These are phyloP conservation scores for Riptortus pedestris DNA, from an alignment of 1,140 invertebrate genomes.

Conservation along the genomic window DNA sequence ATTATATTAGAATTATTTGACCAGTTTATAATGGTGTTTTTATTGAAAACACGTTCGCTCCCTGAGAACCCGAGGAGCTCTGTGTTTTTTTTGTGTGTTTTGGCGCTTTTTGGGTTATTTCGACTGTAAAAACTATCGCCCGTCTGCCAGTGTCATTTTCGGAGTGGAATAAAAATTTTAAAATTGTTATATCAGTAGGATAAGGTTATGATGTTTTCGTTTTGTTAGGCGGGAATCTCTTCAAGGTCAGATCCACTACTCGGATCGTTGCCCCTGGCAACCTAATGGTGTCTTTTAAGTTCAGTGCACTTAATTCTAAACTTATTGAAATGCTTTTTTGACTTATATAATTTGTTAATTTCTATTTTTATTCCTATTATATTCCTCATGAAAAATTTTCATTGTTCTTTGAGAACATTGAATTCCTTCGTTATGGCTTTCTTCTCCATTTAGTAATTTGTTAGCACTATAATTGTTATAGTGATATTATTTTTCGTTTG, in stretches of 20 bases:
- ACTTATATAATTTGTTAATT: neutral
- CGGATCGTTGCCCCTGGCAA: slow-evolving; percentile 16
- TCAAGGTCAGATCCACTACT: slow-evolving; percentile 9
- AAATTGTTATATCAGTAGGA: slow-evolving; percentile 5
- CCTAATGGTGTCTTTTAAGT: slow-evolving; percentile 12
- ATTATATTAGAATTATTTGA: neutral
- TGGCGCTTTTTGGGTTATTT: too few species aligned
- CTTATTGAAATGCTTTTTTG: neutral
- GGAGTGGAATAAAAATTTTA: neutral
- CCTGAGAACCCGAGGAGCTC: neutral
- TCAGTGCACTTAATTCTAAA: slow-evolving; percentile 12
- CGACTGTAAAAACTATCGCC: too few species aligned
- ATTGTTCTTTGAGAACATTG: too few species aligned
- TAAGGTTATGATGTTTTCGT: slow-evolving; percentile 17
- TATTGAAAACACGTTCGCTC: neutral
- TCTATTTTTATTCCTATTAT: neutral
- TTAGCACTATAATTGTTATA: too few species aligned
- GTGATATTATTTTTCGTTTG: too few species aligned
- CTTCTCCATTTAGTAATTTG: too few species aligned
- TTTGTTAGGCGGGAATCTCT: slow-evolving; percentile 17
- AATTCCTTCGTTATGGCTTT: too few species aligned
- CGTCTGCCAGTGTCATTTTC: too few species aligned
- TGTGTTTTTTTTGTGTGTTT: slow-evolving; percentile 3
- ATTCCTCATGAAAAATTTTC: too few species aligned
- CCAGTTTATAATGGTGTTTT: neutral